These are phyloP conservation scores for Siphonodentalium dalli DNA, from an alignment of 2,888 invertebrate genomes.

Conservation along the genomic window DNA sequence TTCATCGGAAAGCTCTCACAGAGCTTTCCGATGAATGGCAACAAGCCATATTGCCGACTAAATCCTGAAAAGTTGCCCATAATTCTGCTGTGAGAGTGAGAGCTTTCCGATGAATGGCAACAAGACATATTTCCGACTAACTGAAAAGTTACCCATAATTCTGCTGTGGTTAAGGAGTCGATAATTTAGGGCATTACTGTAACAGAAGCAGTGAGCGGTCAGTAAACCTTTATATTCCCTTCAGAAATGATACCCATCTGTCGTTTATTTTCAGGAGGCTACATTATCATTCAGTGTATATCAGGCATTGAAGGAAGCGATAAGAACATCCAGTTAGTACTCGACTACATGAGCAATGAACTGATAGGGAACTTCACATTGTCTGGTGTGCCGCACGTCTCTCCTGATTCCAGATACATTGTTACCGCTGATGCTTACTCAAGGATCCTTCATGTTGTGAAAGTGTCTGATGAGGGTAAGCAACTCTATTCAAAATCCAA, in stretches of 20 bases:
- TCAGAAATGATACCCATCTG: background rate
- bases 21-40: too few relatives aligned
- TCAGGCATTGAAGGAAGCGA: constrained; percentile 63
- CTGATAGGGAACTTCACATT: constrained; percentile 41
- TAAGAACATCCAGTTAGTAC: constrained; percentile 69
- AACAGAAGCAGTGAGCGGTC: background rate
- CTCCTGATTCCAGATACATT: constrained; percentile 76
- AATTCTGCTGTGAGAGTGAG: too few relatives aligned
- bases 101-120: too few relatives aligned
- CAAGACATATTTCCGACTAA: too few relatives aligned
- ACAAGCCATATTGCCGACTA: too few relatives aligned
- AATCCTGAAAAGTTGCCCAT: too few relatives aligned
- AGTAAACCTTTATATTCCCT: background rate
- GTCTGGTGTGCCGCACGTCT: constrained; percentile 70
- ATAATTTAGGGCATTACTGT: background rate
- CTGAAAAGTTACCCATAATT: too few relatives aligned
- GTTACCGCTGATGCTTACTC: constrained; percentile 72
- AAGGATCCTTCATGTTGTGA: constrained; percentile 72
- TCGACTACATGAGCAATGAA: constrained; percentile 76
- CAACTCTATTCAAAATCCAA: too few relatives aligned
- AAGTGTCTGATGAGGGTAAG: constrained; percentile 72
- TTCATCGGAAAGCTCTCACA: too few relatives aligned
- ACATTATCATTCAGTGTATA: constrained; percentile 75
- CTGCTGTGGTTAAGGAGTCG: too few relatives aligned
- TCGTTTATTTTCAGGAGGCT: constrained; percentile 72